phyloP scores from a whole-genome alignment of 2,888 invertebrate genomes.

The Pimpla rufipes region DNA sequence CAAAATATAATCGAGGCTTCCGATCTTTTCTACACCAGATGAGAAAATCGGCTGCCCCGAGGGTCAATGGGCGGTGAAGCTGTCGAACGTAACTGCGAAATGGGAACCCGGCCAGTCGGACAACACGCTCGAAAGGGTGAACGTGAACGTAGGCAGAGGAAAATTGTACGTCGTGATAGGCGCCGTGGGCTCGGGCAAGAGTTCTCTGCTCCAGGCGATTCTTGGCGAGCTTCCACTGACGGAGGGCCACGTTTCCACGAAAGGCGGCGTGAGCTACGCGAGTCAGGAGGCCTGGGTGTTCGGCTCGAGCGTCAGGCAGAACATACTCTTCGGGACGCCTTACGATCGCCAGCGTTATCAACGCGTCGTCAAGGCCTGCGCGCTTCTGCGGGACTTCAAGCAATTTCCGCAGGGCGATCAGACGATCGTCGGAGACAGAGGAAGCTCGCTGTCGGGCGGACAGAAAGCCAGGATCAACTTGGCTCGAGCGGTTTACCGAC shows the following conservation, averaged over 20 bases:
- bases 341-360: constrained; percentile 88
- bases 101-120: constrained; percentile 87
- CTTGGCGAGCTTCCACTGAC: constrained; percentile 90
- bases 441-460: constrained; percentile 90
- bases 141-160: constrained; percentile 87
- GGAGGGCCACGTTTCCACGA: constrained; percentile 88
- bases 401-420: constrained; percentile 90
- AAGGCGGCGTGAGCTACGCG: constrained; percentile 90
- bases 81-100: constrained; percentile 82
- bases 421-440: constrained; percentile 91
- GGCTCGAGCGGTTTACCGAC: constrained; percentile 87
- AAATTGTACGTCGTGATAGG: constrained; percentile 91
- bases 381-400: constrained; percentile 85
- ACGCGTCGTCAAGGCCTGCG: constrained; percentile 84
- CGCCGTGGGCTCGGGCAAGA: constrained; percentile 92
- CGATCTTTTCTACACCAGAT: constrained; percentile 51
- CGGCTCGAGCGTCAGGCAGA: constrained; percentile 92
- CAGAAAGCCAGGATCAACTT: constrained; percentile 91
- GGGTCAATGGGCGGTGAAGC: constrained; percentile 74
- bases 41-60: constrained; percentile 60
- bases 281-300: constrained; percentile 95
- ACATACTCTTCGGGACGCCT: constrained; percentile 93
- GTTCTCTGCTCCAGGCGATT: constrained; percentile 89
- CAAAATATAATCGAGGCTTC: neutral
- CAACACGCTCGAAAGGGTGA: constrained; percentile 86